Evolutionary conservation across 2,113 vertebrate species (phyloP), one percentile per base, ranked within the genome.

Genomic region (Mixornis gularis): DNA sequence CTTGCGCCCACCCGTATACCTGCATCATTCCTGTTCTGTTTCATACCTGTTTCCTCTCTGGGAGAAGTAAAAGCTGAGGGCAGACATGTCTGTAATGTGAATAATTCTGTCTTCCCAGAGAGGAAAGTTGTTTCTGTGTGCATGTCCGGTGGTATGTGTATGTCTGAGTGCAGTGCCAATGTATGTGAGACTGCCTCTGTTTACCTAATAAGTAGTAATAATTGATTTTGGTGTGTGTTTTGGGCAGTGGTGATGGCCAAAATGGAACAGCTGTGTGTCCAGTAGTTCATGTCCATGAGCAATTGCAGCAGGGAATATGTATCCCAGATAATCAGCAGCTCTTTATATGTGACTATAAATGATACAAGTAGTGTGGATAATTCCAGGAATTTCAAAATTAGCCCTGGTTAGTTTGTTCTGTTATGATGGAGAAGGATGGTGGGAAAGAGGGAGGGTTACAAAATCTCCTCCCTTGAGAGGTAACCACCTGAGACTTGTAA

Each of bases 401-500:
- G 64, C 73, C 59, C 30, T 79, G 70, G 44, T 74, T 92, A 81
- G 44, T 94, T 93, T 85, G 36, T 66, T 44, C 48, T 58, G 46
- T 71, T 78, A 15, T 52, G 64, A 72, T 85, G 81, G 74, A 58
- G 73, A 93, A 87, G 88, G 55, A 63, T 64, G 59, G 62, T 87
- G 64, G 58, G 79, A 74, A 95, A 82, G 71, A 88, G 87, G 80
- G 71, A 93, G 79, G 70, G 49, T 89, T 90, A 73, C 72, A 93
- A 95, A 95, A 96, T 92, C 88, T 91, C 56, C 89, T 93, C 62
- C 51, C 69, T 91, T 70, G 92, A 92, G 94, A 94, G 93, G 66
- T 80, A 89, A 96, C 85, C 82, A 80, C 60, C 63, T 82, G 87
- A 95, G 77, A 81, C 92, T 95, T 79, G 56, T 68, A 74, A 89